Base-by-base conservation (phyloP, 2,797 vertebrate genomes). In the Pelochelys cantorii region DNA sequence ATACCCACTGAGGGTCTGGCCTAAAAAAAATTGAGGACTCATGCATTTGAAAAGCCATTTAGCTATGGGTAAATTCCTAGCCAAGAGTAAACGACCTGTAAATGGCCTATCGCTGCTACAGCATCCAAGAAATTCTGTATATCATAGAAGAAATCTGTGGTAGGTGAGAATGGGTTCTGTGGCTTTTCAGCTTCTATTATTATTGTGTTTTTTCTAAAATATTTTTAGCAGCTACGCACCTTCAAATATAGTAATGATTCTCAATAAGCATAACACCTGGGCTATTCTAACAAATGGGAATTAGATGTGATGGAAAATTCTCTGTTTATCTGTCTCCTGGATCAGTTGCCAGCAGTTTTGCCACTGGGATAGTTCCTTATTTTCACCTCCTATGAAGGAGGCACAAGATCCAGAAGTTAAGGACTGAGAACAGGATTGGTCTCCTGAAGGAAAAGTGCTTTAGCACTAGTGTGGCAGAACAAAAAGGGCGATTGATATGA, bases 341-440 rank as follows among this genome's bases (percentile, higher is more conserved):
- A 68, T 80, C 83, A 79, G 55, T 79, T 86, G 54, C 75, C 27
- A 79, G 74, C 80, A 23, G 78, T 90, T 84, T 87, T 81, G 86
- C 88, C 95, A 90, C 83, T 20, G 55, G 42, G 78, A 90, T 94
- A 93, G 68, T 84, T 27, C 71, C 27, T 85, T 88, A 3, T 53
- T 82, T 84, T 80, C 79, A n/a, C 94, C 94, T 74, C 87, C 2
- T 92, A 71, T 85, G 14, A 5, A 87, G 90, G 97, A 96, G 96
- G 79, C 8, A 8, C 85, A 79, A 92, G 89, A 97, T 97, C 96
- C 93, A 95, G 85, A 97, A 97, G 97, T 98, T 94, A 97, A 97
- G 95, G 96, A 88, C 11, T 95, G 95, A 95, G 95, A 94, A 84
- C 88, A 95, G 93, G 55, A 92, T 87, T 97, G 93, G 94, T 95